Evolutionary conservation across 2,113 vertebrate genomes (phyloP).

Genomic region (Oreochromis aureus): DNA sequence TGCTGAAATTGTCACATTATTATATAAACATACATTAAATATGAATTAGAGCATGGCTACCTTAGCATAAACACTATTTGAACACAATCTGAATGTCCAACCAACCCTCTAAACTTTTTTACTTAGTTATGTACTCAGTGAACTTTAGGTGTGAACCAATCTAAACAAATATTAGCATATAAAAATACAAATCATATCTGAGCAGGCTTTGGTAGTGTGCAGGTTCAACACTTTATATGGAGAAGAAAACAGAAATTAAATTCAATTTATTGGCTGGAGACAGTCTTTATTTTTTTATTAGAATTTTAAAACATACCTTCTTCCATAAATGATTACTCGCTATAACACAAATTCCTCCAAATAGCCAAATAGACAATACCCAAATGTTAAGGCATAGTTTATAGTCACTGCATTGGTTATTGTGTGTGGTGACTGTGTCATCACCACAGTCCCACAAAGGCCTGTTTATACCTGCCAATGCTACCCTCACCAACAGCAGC

Average conservation of each 20-base stretch:
- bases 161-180: background rate
- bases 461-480: background rate
- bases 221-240: background rate
- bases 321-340: rapidly evolving
- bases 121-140: background rate
- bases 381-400: background rate
- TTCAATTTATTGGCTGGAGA: background rate
- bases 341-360: background rate
- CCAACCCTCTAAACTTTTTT: rapidly evolving
- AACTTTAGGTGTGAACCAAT: background rate
- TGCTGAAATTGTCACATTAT: background rate
- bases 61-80: background rate
- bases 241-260: background rate
- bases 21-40: background rate
- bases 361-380: background rate
- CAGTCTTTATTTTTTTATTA: background rate
- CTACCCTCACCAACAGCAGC: background rate
- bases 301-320: background rate
- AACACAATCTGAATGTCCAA: background rate
- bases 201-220: background rate
- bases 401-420: background rate
- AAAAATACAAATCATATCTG: background rate
- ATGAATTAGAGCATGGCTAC: background rate
- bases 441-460: background rate
- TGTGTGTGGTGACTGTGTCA: background rate